phyloP scores from a whole-genome alignment of 1,140 invertebrate genomes.

The Papilio xuthus region DNA sequence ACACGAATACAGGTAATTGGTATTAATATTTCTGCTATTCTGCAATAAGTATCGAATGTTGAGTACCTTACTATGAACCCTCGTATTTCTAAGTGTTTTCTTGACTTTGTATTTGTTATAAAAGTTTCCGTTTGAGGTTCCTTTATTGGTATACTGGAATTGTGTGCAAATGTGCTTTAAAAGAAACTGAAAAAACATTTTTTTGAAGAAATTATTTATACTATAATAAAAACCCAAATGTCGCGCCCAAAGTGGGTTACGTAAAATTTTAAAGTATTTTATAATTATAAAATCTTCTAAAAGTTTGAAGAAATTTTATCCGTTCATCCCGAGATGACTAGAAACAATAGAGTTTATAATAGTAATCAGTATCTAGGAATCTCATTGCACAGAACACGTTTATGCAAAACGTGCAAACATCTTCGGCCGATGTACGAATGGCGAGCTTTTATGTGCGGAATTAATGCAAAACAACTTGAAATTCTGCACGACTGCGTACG shows the following conservation, averaged over 20 bases:
- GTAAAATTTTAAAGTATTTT: too few relatives aligned
- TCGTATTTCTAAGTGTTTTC: too few relatives aligned
- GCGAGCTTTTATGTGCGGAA: conserved; percentile 33
- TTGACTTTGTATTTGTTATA: too few relatives aligned
- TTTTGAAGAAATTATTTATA: too few relatives aligned
- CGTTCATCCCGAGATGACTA: background rate
- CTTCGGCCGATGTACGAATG: background rate
- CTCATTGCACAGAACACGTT: background rate
- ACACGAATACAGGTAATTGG: conserved; percentile 90
- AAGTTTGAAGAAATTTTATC: background rate
- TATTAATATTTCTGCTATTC: background rate
- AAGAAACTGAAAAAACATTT: too few relatives aligned
- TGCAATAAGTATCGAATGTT: background rate
- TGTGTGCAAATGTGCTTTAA: too few relatives aligned
- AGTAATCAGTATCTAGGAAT: background rate
- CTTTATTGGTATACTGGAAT: too few relatives aligned
- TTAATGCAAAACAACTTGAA: conserved; percentile 38
- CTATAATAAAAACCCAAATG: too few relatives aligned
- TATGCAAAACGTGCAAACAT: conserved; percentile 19
- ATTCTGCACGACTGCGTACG: conserved; percentile 16
- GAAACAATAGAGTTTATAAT: background rate
- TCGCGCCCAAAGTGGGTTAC: too few relatives aligned
- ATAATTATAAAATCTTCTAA: too few relatives aligned
- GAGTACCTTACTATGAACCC: too few relatives aligned
- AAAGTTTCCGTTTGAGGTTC: too few relatives aligned